A percentile compares a stretch with the other conserved stretches of the same genome.
Conservation (phyloP, 1,140 invertebrate genomes). For the Drosophila bipectinata region DNA sequence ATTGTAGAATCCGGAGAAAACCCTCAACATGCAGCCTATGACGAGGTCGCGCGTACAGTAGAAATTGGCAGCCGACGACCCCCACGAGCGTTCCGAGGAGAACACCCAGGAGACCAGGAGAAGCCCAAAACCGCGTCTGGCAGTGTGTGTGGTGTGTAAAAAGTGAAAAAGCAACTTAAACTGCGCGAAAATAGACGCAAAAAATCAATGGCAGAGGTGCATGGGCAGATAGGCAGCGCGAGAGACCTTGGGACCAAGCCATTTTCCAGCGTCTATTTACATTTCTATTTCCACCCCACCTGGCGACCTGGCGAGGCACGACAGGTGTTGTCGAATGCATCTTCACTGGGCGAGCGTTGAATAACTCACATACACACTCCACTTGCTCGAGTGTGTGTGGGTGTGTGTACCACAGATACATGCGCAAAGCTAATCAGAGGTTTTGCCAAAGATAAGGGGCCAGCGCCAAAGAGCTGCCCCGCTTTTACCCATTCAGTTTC, state of each 20-base stretch:
- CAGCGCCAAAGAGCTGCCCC: conserved; percentile 23
- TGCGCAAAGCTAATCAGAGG: conserved; percentile 70
- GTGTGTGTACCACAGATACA: conserved; percentile 42
- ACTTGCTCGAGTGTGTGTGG: conserved; percentile 5
- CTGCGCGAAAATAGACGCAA: conserved; percentile 63
- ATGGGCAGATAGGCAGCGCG: conserved; percentile 1
- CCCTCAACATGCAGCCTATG: conserved; percentile 20
- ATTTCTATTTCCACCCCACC: conserved; percentile 63
- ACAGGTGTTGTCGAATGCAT: conserved; percentile 65
- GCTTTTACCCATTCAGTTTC: conserved; percentile 43
- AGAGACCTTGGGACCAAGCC: conserved; percentile 26
- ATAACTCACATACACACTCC: conserved; percentile 7
- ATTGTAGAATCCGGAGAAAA: conserved; percentile 21
- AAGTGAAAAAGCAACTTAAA: conserved; percentile 43
- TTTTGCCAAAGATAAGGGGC: conserved; percentile 69
- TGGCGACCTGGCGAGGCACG: conserved; percentile 47
- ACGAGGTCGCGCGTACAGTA: conserved; percentile 24
- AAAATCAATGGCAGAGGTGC: conserved; percentile 64
- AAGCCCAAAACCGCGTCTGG: conserved; percentile 23
- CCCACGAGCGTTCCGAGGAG: conserved; percentile 4
- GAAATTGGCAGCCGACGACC: conserved; percentile 4
- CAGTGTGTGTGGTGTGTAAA: conserved; percentile 53
- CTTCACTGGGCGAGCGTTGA: conserved; percentile 17
- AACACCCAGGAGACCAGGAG: conserved; percentile 10
- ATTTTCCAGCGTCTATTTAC: conserved; percentile 35